These are phyloP conservation scores for Cranoglanis bouderius DNA, from an alignment of 2,113 vertebrate genomes.

Conservation along the genomic window DNA sequence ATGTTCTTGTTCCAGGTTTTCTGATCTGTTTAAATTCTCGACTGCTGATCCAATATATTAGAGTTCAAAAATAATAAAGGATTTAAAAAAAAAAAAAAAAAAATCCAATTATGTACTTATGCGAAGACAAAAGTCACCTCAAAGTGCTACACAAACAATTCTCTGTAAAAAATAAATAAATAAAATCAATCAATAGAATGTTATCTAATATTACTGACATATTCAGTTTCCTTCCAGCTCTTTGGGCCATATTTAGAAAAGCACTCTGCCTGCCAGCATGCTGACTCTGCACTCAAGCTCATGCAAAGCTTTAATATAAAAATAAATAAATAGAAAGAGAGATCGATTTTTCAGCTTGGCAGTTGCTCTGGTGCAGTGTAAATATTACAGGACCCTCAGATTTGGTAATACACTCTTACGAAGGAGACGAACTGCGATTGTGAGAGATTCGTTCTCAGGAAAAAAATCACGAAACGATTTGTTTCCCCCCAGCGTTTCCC, in stretches of 20 bases:
- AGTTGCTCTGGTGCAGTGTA: conserved; percentile 62
- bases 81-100: too few relatives aligned
- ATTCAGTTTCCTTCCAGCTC: conserved; percentile 57
- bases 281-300: conserved; percentile 68
- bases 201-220: conserved; percentile 60
- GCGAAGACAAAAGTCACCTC: conserved; percentile 7
- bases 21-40: neutral
- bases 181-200: neutral
- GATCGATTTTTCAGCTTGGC: conserved; percentile 73
- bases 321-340: conserved; percentile 67
- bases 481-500: neutral
- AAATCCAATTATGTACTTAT: neutral
- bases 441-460: neutral
- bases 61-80: neutral
- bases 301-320: conserved; percentile 73
- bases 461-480: too few relatives aligned
- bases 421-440: conserved; percentile 33
- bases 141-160: neutral
- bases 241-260: conserved; percentile 52
- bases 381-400: conserved; percentile 61
- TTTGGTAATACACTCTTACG: conserved; percentile 25
- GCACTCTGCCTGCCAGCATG: conserved; percentile 58
- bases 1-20: neutral
- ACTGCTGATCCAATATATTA: neutral
- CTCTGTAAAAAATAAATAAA: neutral